Base-by-base conservation (phyloP, 2,888 invertebrate species). In the Agrotis clavis region DNA sequence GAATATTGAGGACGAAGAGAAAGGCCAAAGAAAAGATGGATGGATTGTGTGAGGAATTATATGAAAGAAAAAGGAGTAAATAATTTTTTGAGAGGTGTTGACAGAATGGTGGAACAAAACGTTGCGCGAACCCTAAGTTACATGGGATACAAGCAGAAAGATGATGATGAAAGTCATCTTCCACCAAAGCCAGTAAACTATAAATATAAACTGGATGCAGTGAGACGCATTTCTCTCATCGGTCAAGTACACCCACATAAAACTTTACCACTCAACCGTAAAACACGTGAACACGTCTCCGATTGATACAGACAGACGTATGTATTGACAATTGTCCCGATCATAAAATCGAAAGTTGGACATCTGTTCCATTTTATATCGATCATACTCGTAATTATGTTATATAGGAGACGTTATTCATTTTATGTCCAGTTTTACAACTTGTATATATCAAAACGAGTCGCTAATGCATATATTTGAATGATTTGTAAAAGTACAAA, bases 281-380 rank as follows among this genome's bases (percentile, higher is more conserved):
- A 84, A 85, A 71, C 14, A 41, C 21, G 21, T 69, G 53, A 68
- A 64, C 51, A 59, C 18, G n/a, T 35, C 59, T 67, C 61, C 56
- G 48, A 78, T 70, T 70, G 67, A 77, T 71, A 73, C 67, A 67
- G 51, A 74, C 54, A 68, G 50, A 54, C 47, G 6, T 35, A 62
- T 69, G 6, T 35, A 62, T 69, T 70, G 61, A 83, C 61, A 68
- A 84, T 69, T 71, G 72, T 76, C 62, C 19, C 48, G n/a, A 57
- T 69, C 62, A 62, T 82, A 83, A 84, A 85, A 81, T 77, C 54
- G 69, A 80, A 85, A 85, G 75, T 71, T 64, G n/a, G 59, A 63
- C 78, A 73, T 83, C 69, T 83, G 72, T 73, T 79, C 21, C 30
- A n/a, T 77, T 77, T 82, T 63, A 69, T 64, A 59, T 67, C 57